Conservation (phyloP, 1,140 invertebrate genomes). For the Arion vulgaris region DNA sequence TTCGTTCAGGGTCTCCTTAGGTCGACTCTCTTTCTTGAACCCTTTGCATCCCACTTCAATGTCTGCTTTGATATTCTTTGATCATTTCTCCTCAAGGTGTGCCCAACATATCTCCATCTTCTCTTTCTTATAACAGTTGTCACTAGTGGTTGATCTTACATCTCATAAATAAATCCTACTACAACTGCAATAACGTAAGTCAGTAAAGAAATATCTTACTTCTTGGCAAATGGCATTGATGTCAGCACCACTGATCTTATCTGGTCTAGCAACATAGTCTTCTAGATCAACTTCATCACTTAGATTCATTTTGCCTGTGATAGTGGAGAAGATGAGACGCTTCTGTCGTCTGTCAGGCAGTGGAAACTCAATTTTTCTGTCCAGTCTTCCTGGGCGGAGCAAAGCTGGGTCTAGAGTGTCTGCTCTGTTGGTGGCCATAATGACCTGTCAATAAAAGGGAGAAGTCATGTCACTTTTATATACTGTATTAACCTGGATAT, state of each 20-base stretch:
- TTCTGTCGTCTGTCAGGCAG: conserved; percentile 98
- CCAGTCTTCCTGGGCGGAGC: conserved; percentile 94
- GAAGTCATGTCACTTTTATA: too few relatives aligned
- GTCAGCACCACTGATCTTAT: conserved; percentile 98
- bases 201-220: conserved; percentile 73
- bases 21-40: too few relatives aligned
- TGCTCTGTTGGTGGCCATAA: conserved; percentile 99
- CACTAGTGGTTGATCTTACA: too few relatives aligned
- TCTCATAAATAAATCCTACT: too few relatives aligned
- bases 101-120: too few relatives aligned
- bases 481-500: too few relatives aligned
- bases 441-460: conserved; percentile 80
- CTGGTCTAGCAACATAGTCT: conserved; percentile 98
- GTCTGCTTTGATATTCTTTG: too few relatives aligned
- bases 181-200: too few relatives aligned
- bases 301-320: conserved; percentile 99
- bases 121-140: too few relatives aligned
- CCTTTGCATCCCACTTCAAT: too few relatives aligned
- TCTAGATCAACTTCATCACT: conserved; percentile 99
- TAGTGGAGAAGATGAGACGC: conserved; percentile 97
- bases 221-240: conserved; percentile 99
- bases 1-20: too few relatives aligned
- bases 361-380: conserved; percentile 99
- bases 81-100: too few relatives aligned
- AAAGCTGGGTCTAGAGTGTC: conserved; percentile 99